Evolutionary conservation across 2,797 vertebrate species (phyloP), one percentile per base, ranked within the genome.

Genomic region (Podarcis lilfordi): DNA sequence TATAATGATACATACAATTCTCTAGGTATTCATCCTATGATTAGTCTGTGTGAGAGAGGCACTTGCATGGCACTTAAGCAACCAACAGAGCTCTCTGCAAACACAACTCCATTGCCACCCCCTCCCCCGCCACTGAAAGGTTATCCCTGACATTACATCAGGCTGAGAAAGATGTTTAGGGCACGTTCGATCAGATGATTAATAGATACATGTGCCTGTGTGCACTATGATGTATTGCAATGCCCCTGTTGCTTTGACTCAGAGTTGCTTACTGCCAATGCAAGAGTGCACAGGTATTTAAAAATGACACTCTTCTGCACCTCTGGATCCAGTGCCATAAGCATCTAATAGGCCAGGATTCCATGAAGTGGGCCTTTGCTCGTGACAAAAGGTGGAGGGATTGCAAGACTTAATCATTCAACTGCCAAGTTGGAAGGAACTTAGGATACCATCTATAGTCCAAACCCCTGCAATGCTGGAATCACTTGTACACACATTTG

Each of bases 171-270:
- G 90, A 89, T 4, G 15, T 35, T 13, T 35, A 9, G 75, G 86
- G 32, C 72, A 55, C 1, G 15, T 79, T 85, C 43, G 84, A 64
- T 66, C 78, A 21, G n/a, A 32, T 87, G 87, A 94, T 92, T 75
- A 89, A 93, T 92, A 90, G 91, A 23, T 27, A 45, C 11, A 74
- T 77, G 89, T 81, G 23, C 8, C 17, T 74, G 37, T 40, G 77
- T 50, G 19, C 11, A 4, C 0, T 32, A 7, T 92, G 92, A 95
- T 84, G 94, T 92, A 93, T 88, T 91, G 85, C 2, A 35, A 86
- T 81, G 89, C 88, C 71, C 89, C 32, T 45, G 15, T 91, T 88
- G 88, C 91, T 89, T 89, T 69, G 61, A 32, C 50, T 75, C 82
- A 74, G 90, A 94, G 89, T 89, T 90, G 61, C 80, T 45, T 92